Base-by-base conservation (phyloP, 1,140 invertebrate genomes). In the Babylonia areolata region DNA sequence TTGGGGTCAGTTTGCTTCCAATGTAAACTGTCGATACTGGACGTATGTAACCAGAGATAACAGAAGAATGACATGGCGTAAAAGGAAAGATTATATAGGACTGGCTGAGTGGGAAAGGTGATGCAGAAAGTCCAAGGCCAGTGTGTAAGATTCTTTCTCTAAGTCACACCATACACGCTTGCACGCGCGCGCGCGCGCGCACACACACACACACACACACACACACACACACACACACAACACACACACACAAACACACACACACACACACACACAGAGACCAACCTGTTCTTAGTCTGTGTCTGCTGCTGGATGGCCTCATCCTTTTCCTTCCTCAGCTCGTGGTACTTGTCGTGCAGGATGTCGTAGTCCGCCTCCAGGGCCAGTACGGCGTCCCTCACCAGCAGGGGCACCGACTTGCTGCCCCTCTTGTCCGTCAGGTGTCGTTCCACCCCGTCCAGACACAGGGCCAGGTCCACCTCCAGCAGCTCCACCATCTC, bases 401-500 rank as follows among this genome's bases (percentile, higher is more conserved):
- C 77, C n/a, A 85, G 15, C 28, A 54, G 37, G 33, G 84, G 73
- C 31, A 69, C 54, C n/a, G 84, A 79, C 54, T 79, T 46, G 46
- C 31, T 39, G 31, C 46, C 46, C 33, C 20, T 46, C 20, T 75
- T 39, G 20, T 23, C 73, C 23, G 5, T 28, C 17, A 77, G 40
- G n/a, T 37, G 42, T 3, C 40, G n/a, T 20, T 75, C 39, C 75
- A 54, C 64, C 28, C 79, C 54, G 64, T 31, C 31, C 12, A 75
- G 28, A 42, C 69, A 86, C 46, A 37, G 31, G 6, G 64, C 11
- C 51, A 85, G 40, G 51, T 85, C 84, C 39, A 64, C n/a, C 39
- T 86, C 79, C 35, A 86, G 46, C 54, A 82, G 85, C 46, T 86
- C 54, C 12, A 82, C 51, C 85, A 86, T 86, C 37, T 81, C 80